A percentile compares a stretch with the other conserved stretches of the same genome.
phyloP scores from a whole-genome alignment of 2,113 vertebrate species.

The Ranitomeya variabilis region DNA sequence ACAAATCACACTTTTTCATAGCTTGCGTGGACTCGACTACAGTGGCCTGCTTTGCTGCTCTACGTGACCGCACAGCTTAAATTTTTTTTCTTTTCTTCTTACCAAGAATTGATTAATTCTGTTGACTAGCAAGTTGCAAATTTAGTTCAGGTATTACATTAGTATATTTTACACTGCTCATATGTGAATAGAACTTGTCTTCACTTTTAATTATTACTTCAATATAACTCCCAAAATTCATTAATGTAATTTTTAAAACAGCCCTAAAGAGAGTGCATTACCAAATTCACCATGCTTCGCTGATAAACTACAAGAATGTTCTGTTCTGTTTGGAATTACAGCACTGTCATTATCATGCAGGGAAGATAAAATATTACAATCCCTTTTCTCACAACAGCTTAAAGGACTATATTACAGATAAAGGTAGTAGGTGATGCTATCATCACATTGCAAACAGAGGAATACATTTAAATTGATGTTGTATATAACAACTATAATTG shows the following conservation, averaged over 20 bases:
- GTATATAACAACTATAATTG: slow-evolving; percentile 35
- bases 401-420: slow-evolving; percentile 40
- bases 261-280: background rate
- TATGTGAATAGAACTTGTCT: background rate
- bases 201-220: background rate
- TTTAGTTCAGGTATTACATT: no score
- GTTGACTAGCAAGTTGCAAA: no score
- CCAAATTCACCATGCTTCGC: background rate
- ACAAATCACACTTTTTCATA: no score
- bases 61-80: no score
- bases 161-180: background rate
- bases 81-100: no score
- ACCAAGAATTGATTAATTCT: no score
- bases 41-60: no score
- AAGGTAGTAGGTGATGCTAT: slow-evolving; percentile 50
- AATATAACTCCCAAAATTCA: background rate
- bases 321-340: slow-evolving; percentile 13
- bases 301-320: slow-evolving; percentile 21
- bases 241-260: background rate
- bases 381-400: background rate
- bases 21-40: no score
- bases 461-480: slow-evolving; percentile 31
- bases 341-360: slow-evolving; percentile 14
- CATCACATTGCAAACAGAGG: slow-evolving; percentile 22
- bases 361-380: slow-evolving; percentile 41